A percentile compares a stretch with the other conserved stretches of the same genome.
Conservation (phyloP, 2,888 invertebrate genomes). For the Stenichneumon culpator region DNA sequence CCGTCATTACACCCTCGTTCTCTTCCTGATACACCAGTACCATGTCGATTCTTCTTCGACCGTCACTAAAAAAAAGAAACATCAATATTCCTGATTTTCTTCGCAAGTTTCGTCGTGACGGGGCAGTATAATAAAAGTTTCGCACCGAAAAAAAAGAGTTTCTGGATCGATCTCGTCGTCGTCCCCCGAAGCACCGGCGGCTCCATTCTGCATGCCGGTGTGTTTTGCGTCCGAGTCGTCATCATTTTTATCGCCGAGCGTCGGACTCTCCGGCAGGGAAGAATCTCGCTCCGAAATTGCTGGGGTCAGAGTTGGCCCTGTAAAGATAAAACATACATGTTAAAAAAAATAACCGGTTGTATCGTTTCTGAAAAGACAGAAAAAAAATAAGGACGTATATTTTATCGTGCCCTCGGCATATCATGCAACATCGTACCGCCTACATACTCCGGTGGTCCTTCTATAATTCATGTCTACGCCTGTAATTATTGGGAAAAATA, state of each 20-base stretch:
- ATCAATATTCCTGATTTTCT: not conserved
- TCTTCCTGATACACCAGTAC: slow-evolving; percentile 94
- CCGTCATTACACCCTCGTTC: slow-evolving; percentile 93
- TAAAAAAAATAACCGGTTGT: not conserved
- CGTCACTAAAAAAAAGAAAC: slow-evolving; percentile 88
- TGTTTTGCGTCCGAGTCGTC: slow-evolving; percentile 69
- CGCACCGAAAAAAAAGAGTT: slow-evolving; percentile 82
- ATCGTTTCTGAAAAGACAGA: not conserved
- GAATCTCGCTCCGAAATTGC: slow-evolving; percentile 74
- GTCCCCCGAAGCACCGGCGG: slow-evolving; percentile 68
- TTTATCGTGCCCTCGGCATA: not conserved
- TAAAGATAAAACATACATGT: not conserved
- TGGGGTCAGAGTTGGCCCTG: slow-evolving; percentile 81
- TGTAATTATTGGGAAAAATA: slow-evolving; percentile 11
- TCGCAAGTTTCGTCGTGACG: not conserved
- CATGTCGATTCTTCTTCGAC: slow-evolving; percentile 94
- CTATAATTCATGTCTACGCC: slow-evolving; percentile 25
- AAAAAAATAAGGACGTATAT: not conserved
- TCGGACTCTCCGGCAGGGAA: slow-evolving; percentile 78
- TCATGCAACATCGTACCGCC: not conserved
- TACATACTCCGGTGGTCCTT: slow-evolving; percentile 3
- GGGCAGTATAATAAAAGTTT: not conserved
- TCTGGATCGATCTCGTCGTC: slow-evolving; percentile 79
- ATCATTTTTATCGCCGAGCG: slow-evolving; percentile 77
- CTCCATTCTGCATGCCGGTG: slow-evolving; percentile 69